phyloP scores from a whole-genome alignment of 2,888 invertebrate genomes.

The Selenia dentaria region DNA sequence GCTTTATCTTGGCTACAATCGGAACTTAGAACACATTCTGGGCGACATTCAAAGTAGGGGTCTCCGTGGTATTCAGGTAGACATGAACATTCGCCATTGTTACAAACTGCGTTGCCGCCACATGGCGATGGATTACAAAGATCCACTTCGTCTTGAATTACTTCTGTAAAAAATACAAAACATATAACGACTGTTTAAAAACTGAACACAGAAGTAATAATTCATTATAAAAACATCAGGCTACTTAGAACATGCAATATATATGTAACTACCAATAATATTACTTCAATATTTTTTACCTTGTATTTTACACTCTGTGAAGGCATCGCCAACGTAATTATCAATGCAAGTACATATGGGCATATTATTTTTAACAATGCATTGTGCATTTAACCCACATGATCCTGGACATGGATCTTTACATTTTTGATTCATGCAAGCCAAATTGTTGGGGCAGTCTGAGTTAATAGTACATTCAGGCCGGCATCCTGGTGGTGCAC shows the following conservation, averaged over 20 bases:
- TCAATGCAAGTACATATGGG: conserved; percentile 90
- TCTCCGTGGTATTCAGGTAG: conserved; percentile 86
- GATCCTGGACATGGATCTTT: conserved; percentile 92
- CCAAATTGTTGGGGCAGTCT: conserved; percentile 90
- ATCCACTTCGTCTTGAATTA: conserved; percentile 62
- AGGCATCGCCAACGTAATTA: conserved; percentile 90
- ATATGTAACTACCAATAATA: too few species aligned
- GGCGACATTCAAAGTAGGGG: conserved; percentile 88
- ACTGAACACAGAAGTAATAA: too few species aligned
- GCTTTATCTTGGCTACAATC: conserved; percentile 87
- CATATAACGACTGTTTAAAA: neutral
- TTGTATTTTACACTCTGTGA: conserved; percentile 83
- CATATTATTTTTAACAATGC: conserved; percentile 88
- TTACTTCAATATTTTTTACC: conserved; percentile 71
- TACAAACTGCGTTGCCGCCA: conserved; percentile 85
- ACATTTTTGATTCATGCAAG: conserved; percentile 91
- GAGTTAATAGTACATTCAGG: conserved; percentile 89
- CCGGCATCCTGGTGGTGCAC: conserved; percentile 88
- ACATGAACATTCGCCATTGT: conserved; percentile 85
- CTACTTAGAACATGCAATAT: too few species aligned
- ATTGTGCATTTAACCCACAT: conserved; percentile 87
- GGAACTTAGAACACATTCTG: conserved; percentile 88
- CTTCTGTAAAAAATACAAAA: conserved; percentile 46
- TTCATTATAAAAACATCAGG: too few species aligned
- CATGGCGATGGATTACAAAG: conserved; percentile 88